Evolutionary conservation across 2,888 invertebrate species (phyloP).

Genomic region (Kuschelorhynchus macadamiae): DNA sequence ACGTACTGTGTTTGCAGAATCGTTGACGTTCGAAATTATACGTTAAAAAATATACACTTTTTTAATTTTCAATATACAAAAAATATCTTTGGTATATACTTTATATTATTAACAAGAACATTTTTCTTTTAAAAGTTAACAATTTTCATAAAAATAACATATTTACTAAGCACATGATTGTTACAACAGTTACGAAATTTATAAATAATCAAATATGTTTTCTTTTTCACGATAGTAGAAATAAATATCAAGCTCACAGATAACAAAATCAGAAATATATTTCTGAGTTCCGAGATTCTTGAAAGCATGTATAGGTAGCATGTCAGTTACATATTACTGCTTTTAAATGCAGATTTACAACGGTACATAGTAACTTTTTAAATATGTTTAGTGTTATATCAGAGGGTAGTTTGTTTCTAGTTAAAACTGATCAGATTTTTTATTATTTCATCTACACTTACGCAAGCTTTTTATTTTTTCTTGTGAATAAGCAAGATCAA

Average conservation of each 20-base stretch:
- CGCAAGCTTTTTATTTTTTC: no score
- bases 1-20: slow-evolving; percentile 55
- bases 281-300: no score
- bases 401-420: no score
- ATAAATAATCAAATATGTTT: neutral
- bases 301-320: no score
- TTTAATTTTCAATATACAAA: slow-evolving; percentile 65
- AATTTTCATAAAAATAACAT: slow-evolving; percentile 56
- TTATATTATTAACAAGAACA: slow-evolving; percentile 64
- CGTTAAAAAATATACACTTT: slow-evolving; percentile 65
- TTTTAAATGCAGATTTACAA: no score
- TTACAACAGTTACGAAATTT: slow-evolving; percentile 28
- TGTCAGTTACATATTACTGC: no score
- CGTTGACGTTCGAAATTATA: slow-evolving; percentile 53
- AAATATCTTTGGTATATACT: slow-evolving; percentile 68
- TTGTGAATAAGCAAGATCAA: no score
- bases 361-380: no score
- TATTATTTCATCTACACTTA: no score
- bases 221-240: slow-evolving; percentile 13
- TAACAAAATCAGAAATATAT: no score
- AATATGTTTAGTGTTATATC: no score
- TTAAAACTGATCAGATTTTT: no score
- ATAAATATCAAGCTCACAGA: slow-evolving; percentile 10
- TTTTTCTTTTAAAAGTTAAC: slow-evolving; percentile 55
- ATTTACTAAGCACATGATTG: slow-evolving; percentile 54